These are phyloP conservation scores for Anabas testudineus DNA, from an alignment of 2,797 vertebrate species.

Conservation along the genomic window DNA sequence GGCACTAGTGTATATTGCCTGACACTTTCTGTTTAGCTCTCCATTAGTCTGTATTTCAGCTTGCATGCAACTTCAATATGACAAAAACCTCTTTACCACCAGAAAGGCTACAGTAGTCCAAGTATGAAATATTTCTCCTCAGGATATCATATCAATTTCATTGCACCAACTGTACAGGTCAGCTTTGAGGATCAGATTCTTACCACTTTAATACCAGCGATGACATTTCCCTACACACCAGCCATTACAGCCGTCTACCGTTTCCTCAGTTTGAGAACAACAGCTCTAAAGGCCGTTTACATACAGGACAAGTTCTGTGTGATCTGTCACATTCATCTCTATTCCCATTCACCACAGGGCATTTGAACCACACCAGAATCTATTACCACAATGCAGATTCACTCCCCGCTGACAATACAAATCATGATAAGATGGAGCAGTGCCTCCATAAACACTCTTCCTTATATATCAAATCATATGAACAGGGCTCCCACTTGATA, in stretches of 20 bases:
- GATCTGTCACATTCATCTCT: slow-evolving; percentile 82
- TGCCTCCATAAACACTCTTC: slow-evolving; percentile 80
- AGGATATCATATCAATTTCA: slow-evolving; percentile 53
- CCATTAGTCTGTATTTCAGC: slow-evolving; percentile 47
- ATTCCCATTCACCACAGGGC: slow-evolving; percentile 78
- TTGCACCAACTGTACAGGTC: slow-evolving; percentile 48
- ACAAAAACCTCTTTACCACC: slow-evolving; percentile 53
- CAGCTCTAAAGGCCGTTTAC: slow-evolving; percentile 68
- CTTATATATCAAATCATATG: slow-evolving; percentile 75
- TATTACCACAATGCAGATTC: slow-evolving; percentile 82
- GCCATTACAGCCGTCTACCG: slow-evolving; percentile 33
- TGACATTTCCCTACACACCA: slow-evolving; percentile 39
- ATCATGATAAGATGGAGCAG: slow-evolving; percentile 82
- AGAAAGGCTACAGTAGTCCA: slow-evolving; percentile 32
- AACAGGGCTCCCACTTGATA: slow-evolving; percentile 63
- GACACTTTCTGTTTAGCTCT: slow-evolving; percentile 54
- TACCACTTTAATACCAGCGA: slow-evolving; percentile 45
- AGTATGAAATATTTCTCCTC: slow-evolving; percentile 27
- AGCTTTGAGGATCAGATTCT: slow-evolving; percentile 47
- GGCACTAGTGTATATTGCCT: slow-evolving; percentile 63
- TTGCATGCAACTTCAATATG: slow-evolving; percentile 32
- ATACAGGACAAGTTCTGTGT: slow-evolving; percentile 66
- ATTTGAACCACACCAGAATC: slow-evolving; percentile 83
- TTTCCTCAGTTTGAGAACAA: slow-evolving; percentile 52
- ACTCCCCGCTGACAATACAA: slow-evolving; percentile 80